Base-by-base conservation (phyloP, 2,797 vertebrate genomes). In the Epinephelus awoara region DNA sequence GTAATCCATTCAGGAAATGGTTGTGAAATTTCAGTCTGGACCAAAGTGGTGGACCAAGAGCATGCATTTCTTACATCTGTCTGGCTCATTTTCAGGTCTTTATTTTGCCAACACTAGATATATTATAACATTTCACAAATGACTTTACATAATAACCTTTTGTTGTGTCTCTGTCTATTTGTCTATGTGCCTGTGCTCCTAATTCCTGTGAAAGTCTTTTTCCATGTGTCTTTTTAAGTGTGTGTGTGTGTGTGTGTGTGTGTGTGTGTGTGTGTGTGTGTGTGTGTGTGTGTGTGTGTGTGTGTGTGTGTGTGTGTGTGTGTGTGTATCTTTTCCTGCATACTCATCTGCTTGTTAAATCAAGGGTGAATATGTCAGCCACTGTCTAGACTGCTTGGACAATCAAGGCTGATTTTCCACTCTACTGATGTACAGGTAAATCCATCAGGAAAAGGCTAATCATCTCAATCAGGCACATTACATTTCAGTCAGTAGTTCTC, bases 391-490 rank as follows among this genome's bases (percentile, higher is more conserved):
- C 85, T 34, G 46, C 38, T 40, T 56, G 67, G 52, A 72, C 25
- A 2, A 12, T 19, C 1, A 4, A 58, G 34, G 34, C 34, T 34
- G 8, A 6, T 72, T 81, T 78, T 86, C 75, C 75, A 49, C 70
- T 64, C 56, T 23, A 46, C 77, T 83, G 74, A 86, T 78, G 69
- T 19, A 50, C n/a, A 64, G 44, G 75, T 27, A 77, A 80, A 75
- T 63, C 50, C 58, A 23, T n/a, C 21, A 75, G 67, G 51, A 67
- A 56, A 52, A 23, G 73, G 44, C 6, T 18, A 14, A 55, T 68
- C 19, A 29, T 27, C 25, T 46, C 52, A 44, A 9, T 25, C 46
- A 42, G 52, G 58, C n/a, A 46, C 42, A 27, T 17, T 18, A 19
- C 3, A 15, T 23, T 58, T 67, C 14, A 74, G 19, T 19, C 13